Evolutionary conservation across 2,888 invertebrate genomes (phyloP).

Genomic region (Drosophila anomelani): DNA sequence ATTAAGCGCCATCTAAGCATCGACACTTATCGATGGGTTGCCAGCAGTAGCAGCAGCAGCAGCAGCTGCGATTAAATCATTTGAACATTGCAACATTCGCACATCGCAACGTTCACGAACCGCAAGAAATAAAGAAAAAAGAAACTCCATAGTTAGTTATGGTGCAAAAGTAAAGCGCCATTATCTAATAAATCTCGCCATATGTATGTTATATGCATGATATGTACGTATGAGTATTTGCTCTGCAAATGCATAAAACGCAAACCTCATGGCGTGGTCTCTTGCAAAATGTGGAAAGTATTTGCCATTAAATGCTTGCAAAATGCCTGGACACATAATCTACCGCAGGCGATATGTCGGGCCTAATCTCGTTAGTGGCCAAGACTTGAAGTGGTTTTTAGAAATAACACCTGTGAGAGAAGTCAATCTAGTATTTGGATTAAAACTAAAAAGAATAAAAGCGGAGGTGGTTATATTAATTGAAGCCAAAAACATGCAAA

Average conservation of each 20-base stretch:
- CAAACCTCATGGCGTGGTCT: slow-evolving; percentile 46
- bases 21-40: slow-evolving; percentile 41
- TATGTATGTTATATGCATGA: slow-evolving; percentile 38
- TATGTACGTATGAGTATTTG: slow-evolving; percentile 10
- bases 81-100: slow-evolving; percentile 68
- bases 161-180: slow-evolving; percentile 60
- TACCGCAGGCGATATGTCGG: slow-evolving; percentile 20
- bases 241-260: slow-evolving; percentile 45
- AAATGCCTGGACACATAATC: slow-evolving; percentile 50
- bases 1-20: slow-evolving; percentile 39
- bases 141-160: slow-evolving; percentile 33
- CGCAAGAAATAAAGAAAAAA: slow-evolving; percentile 44
- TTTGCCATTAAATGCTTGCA: slow-evolving; percentile 35
- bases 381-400: slow-evolving; percentile 2
- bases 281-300: slow-evolving; percentile 60
- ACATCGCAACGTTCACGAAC: slow-evolving; percentile 35
- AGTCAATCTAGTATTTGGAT: slow-evolving; percentile 3
- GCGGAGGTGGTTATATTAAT: neutral
- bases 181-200: slow-evolving; percentile 76
- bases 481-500: neutral
- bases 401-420: slow-evolving; percentile 1
- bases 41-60: slow-evolving; percentile 9
- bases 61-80: slow-evolving; percentile 62
- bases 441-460: neutral
- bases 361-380: slow-evolving; percentile 8